Conservation (phyloP, 2,888 invertebrate species). For the Stenolophus ochropezus region DNA sequence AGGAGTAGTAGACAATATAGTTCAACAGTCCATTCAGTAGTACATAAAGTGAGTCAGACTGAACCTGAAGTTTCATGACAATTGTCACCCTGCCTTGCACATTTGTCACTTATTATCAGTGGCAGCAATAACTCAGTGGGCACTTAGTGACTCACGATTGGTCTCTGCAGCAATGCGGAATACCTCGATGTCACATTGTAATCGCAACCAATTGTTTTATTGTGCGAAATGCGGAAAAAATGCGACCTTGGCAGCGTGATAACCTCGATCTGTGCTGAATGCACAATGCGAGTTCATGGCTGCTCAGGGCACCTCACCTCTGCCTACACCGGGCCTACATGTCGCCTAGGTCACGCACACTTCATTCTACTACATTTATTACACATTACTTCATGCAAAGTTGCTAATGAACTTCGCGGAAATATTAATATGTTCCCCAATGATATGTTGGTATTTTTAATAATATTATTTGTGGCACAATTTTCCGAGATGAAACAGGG, state of each 20-base stretch:
- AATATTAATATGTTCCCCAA: too few species aligned
- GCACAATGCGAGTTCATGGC: conserved; percentile 49
- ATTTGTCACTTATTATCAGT: not conserved
- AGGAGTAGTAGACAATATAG: too few species aligned
- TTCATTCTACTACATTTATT: not conserved
- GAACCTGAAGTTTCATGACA: too few species aligned
- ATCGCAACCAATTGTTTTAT: conserved; percentile 49
- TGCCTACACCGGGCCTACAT: conserved; percentile 5
- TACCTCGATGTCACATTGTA: conserved; percentile 48
- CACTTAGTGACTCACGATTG: conserved; percentile 35
- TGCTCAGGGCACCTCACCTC: conserved; percentile 1
- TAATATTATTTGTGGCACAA: too few species aligned
- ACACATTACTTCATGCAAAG: not conserved
- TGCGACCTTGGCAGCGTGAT: conserved; percentile 38
- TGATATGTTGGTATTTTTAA: too few species aligned
- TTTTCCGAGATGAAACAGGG: too few species aligned
- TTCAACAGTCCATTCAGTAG: too few species aligned
- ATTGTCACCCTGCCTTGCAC: too few species aligned
- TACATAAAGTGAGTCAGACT: too few species aligned
- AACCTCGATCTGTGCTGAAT: conserved; percentile 43
- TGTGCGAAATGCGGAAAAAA: conserved; percentile 55
- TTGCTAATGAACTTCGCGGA: not conserved
- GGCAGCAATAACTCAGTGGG: not conserved
- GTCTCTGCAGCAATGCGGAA: conserved; percentile 51
- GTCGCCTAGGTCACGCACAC: conserved; percentile 2